Evolutionary conservation across 2,888 invertebrate genomes (phyloP), one percentile per base, ranked within the genome.

Genomic region (Temnothorax ravouxi): DNA sequence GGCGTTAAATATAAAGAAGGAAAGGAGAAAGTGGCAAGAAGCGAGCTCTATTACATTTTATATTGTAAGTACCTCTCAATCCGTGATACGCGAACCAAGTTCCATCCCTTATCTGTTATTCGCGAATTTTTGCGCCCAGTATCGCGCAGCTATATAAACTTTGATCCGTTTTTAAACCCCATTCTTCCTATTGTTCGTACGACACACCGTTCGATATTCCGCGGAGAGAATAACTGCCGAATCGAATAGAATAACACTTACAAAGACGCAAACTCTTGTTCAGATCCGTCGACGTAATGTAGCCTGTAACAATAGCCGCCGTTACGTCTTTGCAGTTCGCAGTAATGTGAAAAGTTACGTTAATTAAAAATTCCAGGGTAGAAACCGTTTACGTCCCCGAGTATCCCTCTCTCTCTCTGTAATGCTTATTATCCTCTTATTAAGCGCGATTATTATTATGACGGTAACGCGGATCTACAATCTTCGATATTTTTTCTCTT

Each of bases 211-310:
- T 34, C 67, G 74, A 79, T 66, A 47, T 72, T 47, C 38, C 21
- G 21, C 47, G 34, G 59, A 69, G 59, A 64, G 64, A 64, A 15
- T 72, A 79, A 72, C 72, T 18, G 52, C 47, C 47, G 38, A 79
- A 72, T 79, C 59, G 47, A 72, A 72, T 59, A 34, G 21, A 59
- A 79, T 72, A 71, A 79, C 34, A 79, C 56, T 79, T 59, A 8
- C 25, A 66, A 44, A 47, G 59, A 72, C 56, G 72, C 29, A 41
- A 8, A 3, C 25, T 38, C 50, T 38, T 15, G 52, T 47, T 66
- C 69, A 21, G 44, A n/a, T 56, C 21, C 29, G 56, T 41, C 56
- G 54, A 13, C 34, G 71, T 34, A 56, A 56, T 47, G 41, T 44
- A 41, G 61, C 56, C 69, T 72, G n/a, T 59, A 47, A 72, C 47